Percentiles rank a stretch among this genome's conserved stretches.
Evolutionary conservation across 2,113 vertebrate species (phyloP).

Genomic region (Apus apus): DNA sequence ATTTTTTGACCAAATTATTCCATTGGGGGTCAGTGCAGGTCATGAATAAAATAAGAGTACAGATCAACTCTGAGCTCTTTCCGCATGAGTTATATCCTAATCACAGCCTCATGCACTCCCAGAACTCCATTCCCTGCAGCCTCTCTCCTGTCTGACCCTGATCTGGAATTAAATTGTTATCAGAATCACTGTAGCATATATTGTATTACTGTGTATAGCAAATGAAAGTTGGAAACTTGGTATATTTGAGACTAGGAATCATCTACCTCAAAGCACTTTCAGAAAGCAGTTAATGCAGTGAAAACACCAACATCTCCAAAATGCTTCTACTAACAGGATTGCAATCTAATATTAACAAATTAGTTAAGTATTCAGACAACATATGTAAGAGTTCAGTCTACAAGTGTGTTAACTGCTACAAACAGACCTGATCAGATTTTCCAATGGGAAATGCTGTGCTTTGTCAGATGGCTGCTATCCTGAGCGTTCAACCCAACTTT

Average conservation of each 20-base stretch:
- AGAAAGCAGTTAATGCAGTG: background rate
- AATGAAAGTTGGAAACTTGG: background rate
- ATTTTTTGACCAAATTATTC: constrained; percentile 19
- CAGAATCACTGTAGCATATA: constrained; percentile 6
- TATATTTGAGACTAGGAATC: background rate
- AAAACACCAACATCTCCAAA: background rate
- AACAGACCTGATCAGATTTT: background rate
- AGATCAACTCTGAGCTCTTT: constrained; percentile 13
- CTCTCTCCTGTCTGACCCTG: background rate
- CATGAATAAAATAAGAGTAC: constrained; percentile 31
- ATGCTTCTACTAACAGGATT: background rate
- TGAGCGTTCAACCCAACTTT: background rate
- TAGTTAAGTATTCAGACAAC: constrained; percentile 3
- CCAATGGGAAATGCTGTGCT: background rate
- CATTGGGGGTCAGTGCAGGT: background rate
- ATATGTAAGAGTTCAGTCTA: background rate
- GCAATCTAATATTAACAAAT: background rate
- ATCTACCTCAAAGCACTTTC: background rate
- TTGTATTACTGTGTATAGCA: background rate
- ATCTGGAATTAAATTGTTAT: constrained; percentile 31
- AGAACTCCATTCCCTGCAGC: constrained; percentile 32
- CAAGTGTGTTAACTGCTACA: background rate
- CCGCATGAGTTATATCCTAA: constrained; percentile 44
- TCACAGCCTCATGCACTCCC: background rate
- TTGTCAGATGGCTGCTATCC: background rate